Evolutionary conservation across 2,113 vertebrate species (phyloP).

Genomic region (Cathartes aura): DNA sequence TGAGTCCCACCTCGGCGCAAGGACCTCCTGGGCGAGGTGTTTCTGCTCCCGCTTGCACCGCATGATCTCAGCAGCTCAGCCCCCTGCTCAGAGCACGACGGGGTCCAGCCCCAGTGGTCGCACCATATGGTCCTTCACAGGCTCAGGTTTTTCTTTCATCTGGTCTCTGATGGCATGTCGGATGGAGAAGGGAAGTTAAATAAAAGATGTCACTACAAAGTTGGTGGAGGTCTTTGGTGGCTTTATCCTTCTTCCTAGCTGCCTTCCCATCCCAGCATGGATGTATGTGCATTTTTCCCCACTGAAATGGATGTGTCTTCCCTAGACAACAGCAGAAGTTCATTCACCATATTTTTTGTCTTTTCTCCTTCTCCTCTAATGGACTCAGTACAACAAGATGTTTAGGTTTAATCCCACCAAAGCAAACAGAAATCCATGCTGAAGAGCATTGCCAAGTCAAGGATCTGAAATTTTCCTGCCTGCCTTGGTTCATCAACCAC

Average conservation of each 20-base stretch:
- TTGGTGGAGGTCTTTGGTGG: neutral
- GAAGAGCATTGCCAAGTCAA: neutral
- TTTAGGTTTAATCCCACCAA: neutral
- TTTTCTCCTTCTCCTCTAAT: neutral
- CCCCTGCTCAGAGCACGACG: neutral
- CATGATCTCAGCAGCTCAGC: accelerated
- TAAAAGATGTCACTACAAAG: neutral
- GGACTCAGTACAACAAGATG: neutral
- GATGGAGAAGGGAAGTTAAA: neutral
- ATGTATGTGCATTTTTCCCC: neutral
- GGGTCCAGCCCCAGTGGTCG: accelerated
- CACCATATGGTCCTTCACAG: neutral
- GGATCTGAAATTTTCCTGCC: neutral
- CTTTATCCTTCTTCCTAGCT: neutral
- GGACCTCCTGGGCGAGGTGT: neutral
- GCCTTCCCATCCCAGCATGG: neutral
- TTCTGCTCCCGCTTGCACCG: neutral
- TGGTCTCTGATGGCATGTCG: accelerated
- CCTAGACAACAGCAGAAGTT: neutral
- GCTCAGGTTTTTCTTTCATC: neutral
- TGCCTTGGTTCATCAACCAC: neutral
- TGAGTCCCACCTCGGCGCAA: accelerated
- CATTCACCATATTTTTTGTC: neutral
- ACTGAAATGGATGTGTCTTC: neutral
- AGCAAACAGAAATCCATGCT: neutral